Evolutionary conservation across 1,140 invertebrate genomes (phyloP).

Genomic region (Bombus difficillimus): DNA sequence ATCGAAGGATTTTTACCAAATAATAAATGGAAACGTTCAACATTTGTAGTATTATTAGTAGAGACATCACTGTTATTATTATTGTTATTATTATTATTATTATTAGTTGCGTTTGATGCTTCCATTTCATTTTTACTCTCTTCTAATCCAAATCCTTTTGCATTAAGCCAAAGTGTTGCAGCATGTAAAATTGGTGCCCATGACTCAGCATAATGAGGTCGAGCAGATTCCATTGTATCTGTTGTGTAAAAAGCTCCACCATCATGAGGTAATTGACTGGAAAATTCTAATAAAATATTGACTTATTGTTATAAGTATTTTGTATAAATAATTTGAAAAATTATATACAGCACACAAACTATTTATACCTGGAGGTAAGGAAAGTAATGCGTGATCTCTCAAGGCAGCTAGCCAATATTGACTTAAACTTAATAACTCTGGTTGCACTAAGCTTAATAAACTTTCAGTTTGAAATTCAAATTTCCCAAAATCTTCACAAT

Average conservation of each 20-base stretch:
- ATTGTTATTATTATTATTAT: conserved; percentile 82
- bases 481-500: conserved; percentile 88
- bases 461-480: conserved; percentile 90
- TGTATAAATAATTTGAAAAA: background rate
- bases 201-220: conserved; percentile 93
- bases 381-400: conserved; percentile 96
- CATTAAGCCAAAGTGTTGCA: conserved; percentile 93
- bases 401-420: conserved; percentile 97
- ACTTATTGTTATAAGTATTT: conserved; percentile 6
- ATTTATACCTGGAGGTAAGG: conserved; percentile 90
- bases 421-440: conserved; percentile 94
- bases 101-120: conserved; percentile 75
- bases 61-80: conserved; percentile 81
- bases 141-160: conserved; percentile 84
- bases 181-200: conserved; percentile 98
- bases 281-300: conserved; percentile 87
- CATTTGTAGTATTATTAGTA: conserved; percentile 82
- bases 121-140: conserved; percentile 76
- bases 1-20: conserved; percentile 86
- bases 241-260: conserved; percentile 98
- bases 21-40: conserved; percentile 91
- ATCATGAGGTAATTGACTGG: conserved; percentile 96
- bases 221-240: conserved; percentile 96
- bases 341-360: background rate
- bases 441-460: conserved; percentile 95